phyloP scores from a whole-genome alignment of 2,888 invertebrate species.

The Drepana falcataria region DNA sequence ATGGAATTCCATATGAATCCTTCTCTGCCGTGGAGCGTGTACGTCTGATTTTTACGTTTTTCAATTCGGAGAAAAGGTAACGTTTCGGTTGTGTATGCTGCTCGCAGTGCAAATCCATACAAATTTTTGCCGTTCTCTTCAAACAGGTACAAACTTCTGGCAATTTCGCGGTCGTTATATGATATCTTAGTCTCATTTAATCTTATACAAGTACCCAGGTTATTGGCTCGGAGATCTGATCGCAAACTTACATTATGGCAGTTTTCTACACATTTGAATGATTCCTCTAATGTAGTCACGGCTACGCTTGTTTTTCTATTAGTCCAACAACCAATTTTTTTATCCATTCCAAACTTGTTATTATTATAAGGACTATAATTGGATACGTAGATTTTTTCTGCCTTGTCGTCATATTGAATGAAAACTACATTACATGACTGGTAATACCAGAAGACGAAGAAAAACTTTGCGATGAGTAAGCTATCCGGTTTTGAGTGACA shows the following conservation, averaged over 20 bases:
- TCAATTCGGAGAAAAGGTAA: constrained; percentile 38
- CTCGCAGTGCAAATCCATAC: constrained; percentile 35
- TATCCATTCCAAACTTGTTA: constrained; percentile 28
- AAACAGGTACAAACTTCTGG: constrained; percentile 24
- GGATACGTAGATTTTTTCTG: constrained; percentile 21
- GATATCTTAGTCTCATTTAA: constrained; percentile 23
- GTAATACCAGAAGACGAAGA: constrained; percentile 42
- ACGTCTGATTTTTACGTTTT: constrained; percentile 27
- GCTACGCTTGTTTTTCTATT: constrained; percentile 29
- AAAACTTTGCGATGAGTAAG: constrained; percentile 29
- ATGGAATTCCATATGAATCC: constrained; percentile 57
- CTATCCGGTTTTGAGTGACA: constrained; percentile 21
- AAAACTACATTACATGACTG: constrained; percentile 34
- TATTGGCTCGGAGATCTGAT: constrained; percentile 27
- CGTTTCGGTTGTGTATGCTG: constrained; percentile 26
- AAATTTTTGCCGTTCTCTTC: constrained; percentile 40
- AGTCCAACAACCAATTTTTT: constrained; percentile 40
- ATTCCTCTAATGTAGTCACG: constrained; percentile 24
- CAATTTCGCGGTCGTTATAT: constrained; percentile 16
- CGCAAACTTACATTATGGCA: constrained; percentile 36
- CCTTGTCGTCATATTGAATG: constrained; percentile 26
- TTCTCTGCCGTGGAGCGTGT: constrained; percentile 43
- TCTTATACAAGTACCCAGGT: constrained; percentile 46
- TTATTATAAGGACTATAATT: constrained; percentile 35
- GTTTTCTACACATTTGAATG: constrained; percentile 32